These are phyloP conservation scores for Pycnonotus jocosus DNA, from an alignment of 2,113 vertebrate species.

Conservation along the genomic window DNA sequence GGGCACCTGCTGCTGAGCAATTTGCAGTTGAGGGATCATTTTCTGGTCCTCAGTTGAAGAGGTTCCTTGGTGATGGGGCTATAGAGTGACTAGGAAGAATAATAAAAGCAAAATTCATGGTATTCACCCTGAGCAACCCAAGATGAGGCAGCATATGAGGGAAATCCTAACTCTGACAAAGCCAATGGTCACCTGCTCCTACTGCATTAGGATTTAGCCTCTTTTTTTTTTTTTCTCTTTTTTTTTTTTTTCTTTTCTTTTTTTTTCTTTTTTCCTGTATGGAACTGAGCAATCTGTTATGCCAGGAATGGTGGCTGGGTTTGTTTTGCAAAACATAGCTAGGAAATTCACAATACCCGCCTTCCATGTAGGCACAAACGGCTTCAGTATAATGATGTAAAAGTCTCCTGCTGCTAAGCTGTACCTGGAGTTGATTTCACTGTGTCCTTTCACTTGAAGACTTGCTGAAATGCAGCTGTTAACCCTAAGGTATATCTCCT, in stretches of 20 bases:
- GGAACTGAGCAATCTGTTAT: not conserved
- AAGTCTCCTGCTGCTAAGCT: not conserved
- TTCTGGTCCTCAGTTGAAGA: not conserved
- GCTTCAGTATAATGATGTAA: not conserved
- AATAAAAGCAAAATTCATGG: fast-evolving
- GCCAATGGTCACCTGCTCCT: not conserved
- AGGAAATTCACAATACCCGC: not conserved
- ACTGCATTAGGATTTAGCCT: not conserved
- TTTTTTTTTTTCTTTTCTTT: not conserved
- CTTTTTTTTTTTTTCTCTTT: not conserved
- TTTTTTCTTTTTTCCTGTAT: not conserved
- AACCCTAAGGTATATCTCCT: constrained; percentile 5
- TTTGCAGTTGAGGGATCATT: not conserved
- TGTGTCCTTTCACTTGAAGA: not conserved
- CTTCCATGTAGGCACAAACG: not conserved
- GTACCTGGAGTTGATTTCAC: not conserved
- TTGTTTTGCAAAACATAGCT: not conserved
- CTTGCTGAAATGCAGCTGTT: constrained; percentile 45
- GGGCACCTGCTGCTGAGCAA: not conserved
- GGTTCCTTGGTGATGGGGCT: not conserved
- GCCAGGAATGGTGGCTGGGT: not conserved
- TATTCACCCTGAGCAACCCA: fast-evolving
- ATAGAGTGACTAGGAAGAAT: not conserved
- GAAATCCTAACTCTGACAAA: not conserved
- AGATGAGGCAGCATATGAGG: fast-evolving